A percentile compares a stretch with the other conserved stretches of the same genome.
Conservation (phyloP, 2,797 vertebrate species). For the Prionace glauca region DNA sequence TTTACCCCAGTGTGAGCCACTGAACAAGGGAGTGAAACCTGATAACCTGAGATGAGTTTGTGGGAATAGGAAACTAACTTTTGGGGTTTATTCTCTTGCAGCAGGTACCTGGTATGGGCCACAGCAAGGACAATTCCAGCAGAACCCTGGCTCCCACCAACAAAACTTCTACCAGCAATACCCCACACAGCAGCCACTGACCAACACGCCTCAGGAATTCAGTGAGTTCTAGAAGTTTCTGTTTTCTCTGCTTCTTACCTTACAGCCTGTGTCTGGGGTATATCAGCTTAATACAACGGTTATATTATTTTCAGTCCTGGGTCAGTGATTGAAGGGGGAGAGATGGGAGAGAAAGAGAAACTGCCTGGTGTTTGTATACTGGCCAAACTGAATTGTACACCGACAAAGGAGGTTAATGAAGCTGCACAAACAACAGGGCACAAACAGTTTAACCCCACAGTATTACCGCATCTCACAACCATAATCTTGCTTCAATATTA, state of each 20-base stretch:
- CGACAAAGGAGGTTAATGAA: too few species aligned
- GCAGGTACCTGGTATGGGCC: neutral
- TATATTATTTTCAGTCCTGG: neutral
- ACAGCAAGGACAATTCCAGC: neutral
- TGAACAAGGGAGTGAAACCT: neutral
- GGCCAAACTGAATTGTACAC: too few species aligned
- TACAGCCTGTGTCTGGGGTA: neutral
- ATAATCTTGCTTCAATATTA: too few species aligned
- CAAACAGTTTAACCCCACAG: too few species aligned
- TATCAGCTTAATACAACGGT: neutral
- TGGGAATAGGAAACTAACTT: neutral
- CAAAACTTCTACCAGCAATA: conserved; percentile 21
- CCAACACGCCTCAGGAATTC: conserved; percentile 29
- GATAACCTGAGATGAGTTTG: neutral
- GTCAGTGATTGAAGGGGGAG: neutral
- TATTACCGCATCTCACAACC: too few species aligned
- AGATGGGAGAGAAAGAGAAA: neutral
- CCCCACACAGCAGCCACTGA: neutral
- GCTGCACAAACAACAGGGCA: neutral
- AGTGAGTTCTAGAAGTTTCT: neutral
- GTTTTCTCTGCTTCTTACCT: neutral
- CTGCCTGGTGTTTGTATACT: neutral
- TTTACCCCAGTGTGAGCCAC: neutral
- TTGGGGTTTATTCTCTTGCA: neutral
- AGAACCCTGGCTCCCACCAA: neutral